Conservation (phyloP, 2,113 vertebrate genomes). For the Chamaetylas fuelleborni region DNA sequence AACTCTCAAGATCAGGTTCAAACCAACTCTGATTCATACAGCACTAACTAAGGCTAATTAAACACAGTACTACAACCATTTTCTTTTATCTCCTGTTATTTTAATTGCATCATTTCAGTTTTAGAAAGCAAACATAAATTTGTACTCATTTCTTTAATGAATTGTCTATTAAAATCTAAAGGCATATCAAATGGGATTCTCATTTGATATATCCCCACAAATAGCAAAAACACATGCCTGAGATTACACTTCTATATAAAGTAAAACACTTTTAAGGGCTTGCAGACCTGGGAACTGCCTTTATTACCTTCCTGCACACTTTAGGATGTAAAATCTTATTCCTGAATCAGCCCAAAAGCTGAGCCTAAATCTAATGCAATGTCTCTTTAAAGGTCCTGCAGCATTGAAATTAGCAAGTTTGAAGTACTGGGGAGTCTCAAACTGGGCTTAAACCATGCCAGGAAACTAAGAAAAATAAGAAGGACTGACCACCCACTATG, state of each 20-base stretch:
- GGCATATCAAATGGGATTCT: not conserved
- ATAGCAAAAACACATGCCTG: not conserved
- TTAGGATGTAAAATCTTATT: not conserved
- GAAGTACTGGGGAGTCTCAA: slow-evolving; percentile 24
- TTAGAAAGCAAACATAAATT: not conserved
- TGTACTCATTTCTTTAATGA: not conserved
- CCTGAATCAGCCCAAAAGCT: not conserved
- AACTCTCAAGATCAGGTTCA: not conserved
- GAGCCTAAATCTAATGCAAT: not conserved
- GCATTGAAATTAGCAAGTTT: slow-evolving; percentile 29
- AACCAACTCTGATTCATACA: not conserved
- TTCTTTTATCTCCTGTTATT: not conserved
- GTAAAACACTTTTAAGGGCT: not conserved
- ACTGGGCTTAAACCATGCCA: slow-evolving; percentile 31
- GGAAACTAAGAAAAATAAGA: slow-evolving; percentile 61
- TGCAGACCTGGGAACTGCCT: not conserved
- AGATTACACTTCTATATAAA: not conserved
- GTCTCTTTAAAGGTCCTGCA: slow-evolving; percentile 12
- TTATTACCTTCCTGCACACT: not conserved
- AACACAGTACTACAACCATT: not conserved
- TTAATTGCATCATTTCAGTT: not conserved
- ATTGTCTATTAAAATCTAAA: not conserved
- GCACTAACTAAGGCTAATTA: not conserved
- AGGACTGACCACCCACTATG: slow-evolving; percentile 57
- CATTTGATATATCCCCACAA: not conserved